Conservation (phyloP, 2,113 vertebrate genomes). For the Sceloporus tristichus region DNA sequence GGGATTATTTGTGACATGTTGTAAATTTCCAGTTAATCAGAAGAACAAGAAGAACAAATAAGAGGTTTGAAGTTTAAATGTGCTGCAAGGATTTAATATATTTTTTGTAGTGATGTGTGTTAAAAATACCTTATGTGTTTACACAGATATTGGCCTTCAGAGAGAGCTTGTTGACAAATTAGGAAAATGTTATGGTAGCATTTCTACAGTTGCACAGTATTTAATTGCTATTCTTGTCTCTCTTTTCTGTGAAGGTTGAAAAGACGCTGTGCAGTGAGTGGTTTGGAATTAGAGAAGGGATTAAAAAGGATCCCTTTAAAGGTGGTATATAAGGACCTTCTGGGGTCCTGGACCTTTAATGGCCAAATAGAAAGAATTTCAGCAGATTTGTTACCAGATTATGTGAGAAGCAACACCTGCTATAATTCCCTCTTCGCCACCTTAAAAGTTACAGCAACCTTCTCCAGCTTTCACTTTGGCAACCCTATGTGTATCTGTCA, state of each 20-base stretch:
- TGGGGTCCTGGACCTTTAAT: too few species aligned
- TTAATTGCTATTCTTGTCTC: not conserved
- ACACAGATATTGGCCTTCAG: constrained; percentile 15
- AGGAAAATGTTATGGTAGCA: constrained; percentile 13
- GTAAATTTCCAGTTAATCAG: constrained; percentile 31
- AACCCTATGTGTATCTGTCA: too few species aligned
- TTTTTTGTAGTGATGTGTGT: not conserved
- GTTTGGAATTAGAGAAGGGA: not conserved
- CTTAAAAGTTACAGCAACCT: too few species aligned
- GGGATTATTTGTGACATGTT: constrained; percentile 38
- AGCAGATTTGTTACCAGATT: too few species aligned
- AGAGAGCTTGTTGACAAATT: constrained; percentile 42
- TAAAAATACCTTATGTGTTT: constrained; percentile 48
- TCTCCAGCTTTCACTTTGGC: too few species aligned
- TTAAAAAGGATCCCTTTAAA: not conserved
- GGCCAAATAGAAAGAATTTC: too few species aligned
- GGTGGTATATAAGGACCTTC: too few species aligned
- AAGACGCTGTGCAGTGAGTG: not conserved
- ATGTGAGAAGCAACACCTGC: too few species aligned
- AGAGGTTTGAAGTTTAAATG: not conserved
- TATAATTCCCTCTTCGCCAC: too few species aligned
- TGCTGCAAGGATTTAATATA: constrained; percentile 2
- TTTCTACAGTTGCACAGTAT: constrained; percentile 17
- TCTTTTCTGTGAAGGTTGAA: not conserved
- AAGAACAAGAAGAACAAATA: constrained; percentile 47